Evolutionary conservation across 1,140 invertebrate genomes (phyloP), one percentile per base, ranked within the genome.

Genomic region (Pseudomyrmex gracilis): DNA sequence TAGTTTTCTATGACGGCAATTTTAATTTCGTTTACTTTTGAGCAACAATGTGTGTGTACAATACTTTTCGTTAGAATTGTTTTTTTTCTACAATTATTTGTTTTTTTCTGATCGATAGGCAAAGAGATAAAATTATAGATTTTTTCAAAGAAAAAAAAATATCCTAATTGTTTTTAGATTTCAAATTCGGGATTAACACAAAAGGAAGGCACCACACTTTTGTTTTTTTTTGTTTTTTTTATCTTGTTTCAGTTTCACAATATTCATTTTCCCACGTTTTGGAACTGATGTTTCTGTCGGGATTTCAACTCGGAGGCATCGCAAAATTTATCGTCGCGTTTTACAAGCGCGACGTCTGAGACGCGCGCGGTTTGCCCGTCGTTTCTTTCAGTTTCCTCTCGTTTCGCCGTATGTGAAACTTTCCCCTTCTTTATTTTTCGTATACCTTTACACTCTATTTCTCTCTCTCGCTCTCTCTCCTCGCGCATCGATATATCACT

Each of bases 401-500:
- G 43, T 22, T 80, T 70, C 47, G 60, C 53, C 66, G 53, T 67
- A 17, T 12, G 2, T n/a, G 53, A 24, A 22, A 12, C 51, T 5
- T 45, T n/a, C 3, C 15, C 53, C n/a, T 13, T 22, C 10, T 22
- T n/a, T 34, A 24, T 45, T 15, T 45, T 15, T 70, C 45, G 53
- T 70, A 78, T 70, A 78, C 74, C 24, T 78, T 78, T 68, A 78
- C 49, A 45, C 22, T 47, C 51, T 22, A 15, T 20, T 34, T 10
- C 49, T 55, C 9, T 34, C 61, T 57, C 51, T 45, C 73, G 34
- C 24, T 57, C 24, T n/a, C 22, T 24, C 17, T 64, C 22, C 24
- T 17, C 20, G 66, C 66, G 43, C 55, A 49, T 70, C 76, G 66
- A 80, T 80, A 80, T 80, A 80, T 80, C 76, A 80, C 67, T 78